These are phyloP conservation scores for Tachyglossus aculeatus DNA, from an alignment of 2,797 vertebrate genomes.

Conservation along the genomic window DNA sequence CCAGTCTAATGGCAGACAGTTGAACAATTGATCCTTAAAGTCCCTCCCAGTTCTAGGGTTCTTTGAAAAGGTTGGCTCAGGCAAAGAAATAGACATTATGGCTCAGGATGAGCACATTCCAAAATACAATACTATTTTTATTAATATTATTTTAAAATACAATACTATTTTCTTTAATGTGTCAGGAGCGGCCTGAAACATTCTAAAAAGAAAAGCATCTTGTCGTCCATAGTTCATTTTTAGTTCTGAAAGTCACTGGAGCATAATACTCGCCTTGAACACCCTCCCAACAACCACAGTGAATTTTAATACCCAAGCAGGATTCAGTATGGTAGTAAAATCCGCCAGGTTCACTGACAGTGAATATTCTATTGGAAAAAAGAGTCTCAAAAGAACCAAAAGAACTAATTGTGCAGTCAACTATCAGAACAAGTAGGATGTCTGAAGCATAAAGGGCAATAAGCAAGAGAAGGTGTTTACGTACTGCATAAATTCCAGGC, in stretches of 20 bases:
- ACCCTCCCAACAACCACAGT: conserved; percentile 46
- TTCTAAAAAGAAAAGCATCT: conserved; percentile 27
- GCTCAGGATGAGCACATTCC: no score
- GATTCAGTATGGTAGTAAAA: conserved; percentile 40
- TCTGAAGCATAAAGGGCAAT: conserved; percentile 27
- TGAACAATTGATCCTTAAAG: no score
- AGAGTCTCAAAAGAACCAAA: conserved; percentile 41
- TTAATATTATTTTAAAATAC: no score
- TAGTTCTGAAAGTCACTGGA: conserved; percentile 19
- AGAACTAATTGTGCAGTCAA: conserved; percentile 28
- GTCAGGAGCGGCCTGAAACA: conserved; percentile 21
- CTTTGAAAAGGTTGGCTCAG: no score
- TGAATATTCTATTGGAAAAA: conserved; percentile 45
- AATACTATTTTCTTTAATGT: no score
- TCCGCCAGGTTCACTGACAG: conserved; percentile 46
- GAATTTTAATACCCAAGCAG: conserved; percentile 54
- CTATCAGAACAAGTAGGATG: conserved; percentile 14
- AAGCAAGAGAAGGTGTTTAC: conserved; percentile 12
- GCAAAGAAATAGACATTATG: no score
- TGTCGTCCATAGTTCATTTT: conserved; percentile 19
- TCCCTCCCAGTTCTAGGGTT: no score
- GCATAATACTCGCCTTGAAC: conserved; percentile 37
- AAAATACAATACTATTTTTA: no score
- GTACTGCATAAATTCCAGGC: not conserved
- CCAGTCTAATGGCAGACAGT: no score